Base-by-base conservation (phyloP, 2,888 invertebrate genomes). In the Coremacera marginata region DNA sequence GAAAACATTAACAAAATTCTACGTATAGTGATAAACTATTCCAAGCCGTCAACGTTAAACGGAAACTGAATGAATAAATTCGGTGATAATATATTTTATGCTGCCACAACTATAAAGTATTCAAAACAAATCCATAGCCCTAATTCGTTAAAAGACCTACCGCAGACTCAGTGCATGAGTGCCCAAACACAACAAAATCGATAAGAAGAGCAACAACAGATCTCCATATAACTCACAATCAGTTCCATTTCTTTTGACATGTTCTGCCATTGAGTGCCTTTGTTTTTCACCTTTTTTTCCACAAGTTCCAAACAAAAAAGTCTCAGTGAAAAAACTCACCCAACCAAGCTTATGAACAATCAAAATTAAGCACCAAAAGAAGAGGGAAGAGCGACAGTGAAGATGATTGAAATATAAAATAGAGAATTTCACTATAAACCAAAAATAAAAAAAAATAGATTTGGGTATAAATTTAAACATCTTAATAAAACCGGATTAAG, bases 191-290 rank as follows among this genome's bases (percentile, higher is more conserved):
- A 22, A 60, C n/a, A 22, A 5, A 14, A 25, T 14, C 60, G 27
- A 25, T 27, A 25, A 60, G 25, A 60, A 60, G 25, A 60, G 27
- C 60, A 60, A 60, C 22, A 14, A 9, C 9, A 60, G 0, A 27
- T 60, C 25, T 60, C 22, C 60, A 27, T 19, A 19, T 25, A 60
- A 60, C 22, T 25, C 27, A 19, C 25, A 60, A 60, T 60, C 60
- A 60, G 9, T 60, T 60, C 60, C 25, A 60, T 60, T 60, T 25
- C 60, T 60, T 60, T 60, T 60, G 22, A 60, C 60, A 60, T 60
- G 55, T 60, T 60, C 60, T 25, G 60, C 27, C 27, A 60, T 14
- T 60, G 60, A 11, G 27, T 60, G 60, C 7, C 27, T 55, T 55
- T 22, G 19, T 55, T 55, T 55, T 55, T 11, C 25, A 22, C 8